Evolutionary conservation across 2,113 vertebrate genomes (phyloP), one percentile per base, ranked within the genome.

Genomic region (Thamnaconus septentrionalis): DNA sequence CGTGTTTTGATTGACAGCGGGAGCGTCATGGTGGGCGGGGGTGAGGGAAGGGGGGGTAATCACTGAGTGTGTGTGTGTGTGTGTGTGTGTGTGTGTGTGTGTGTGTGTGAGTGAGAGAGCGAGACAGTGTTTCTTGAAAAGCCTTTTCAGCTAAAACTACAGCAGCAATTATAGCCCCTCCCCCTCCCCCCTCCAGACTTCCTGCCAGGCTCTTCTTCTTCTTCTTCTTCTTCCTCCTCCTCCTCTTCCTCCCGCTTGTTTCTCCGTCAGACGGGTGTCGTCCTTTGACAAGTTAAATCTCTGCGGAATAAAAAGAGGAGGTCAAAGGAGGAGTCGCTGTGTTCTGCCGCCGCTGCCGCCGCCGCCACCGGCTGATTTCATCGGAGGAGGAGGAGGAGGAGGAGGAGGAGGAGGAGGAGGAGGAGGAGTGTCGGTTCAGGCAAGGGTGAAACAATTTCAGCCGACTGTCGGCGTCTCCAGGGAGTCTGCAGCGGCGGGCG

Each of bases 81-180:
- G 18, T 31, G 18, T 31, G 18, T 31, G 18, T 31, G 18, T 31
- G 18, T 31, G 18, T 31, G 18, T 31, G 18, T 31, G 18, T 31
- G 18, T 31, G 18, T 31, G 18, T 31, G 18, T 31, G 18, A 1
- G 18, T 31, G 18, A 1, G 18, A 1, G 18, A 31, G 18, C 2
- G 18, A 31, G 18, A 31, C 18, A 31, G 18, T 31, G 18, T 31
- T 31, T 31, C 89, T 84, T 92, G 79, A 91, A 92, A 90, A 89
- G 90, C 87, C 88, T 90, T 91, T 92, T 89, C 89, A 90, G 74
- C 67, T 31, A 31, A 65, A 72, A 69, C 78, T 78, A 82, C 75
- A 73, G 84, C 83, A 54, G 89, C 91, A 92, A 92, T 92, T 92
- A 92, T 82, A 83, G 66, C 73, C 77, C 66, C 18, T 79, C 68